Percentiles rank a stretch among this genome's conserved stretches.
These are phyloP conservation scores for Gobio gobio DNA, from an alignment of 2,113 vertebrate genomes.

Conservation along the genomic window DNA sequence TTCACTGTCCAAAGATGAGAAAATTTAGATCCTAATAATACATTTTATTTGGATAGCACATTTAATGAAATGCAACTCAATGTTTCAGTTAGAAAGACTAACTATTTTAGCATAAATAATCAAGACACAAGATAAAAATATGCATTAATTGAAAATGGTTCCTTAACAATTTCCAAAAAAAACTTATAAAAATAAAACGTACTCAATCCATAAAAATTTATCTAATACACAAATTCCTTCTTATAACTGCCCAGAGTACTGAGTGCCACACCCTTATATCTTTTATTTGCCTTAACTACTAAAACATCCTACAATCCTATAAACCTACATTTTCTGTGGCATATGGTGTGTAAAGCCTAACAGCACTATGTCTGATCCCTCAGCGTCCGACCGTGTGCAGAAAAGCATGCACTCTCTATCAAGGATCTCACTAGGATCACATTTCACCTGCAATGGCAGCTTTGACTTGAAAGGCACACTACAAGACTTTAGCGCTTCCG, in stretches of 20 bases:
- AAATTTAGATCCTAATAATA: neutral
- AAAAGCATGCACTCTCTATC: neutral
- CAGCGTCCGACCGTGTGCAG: neutral
- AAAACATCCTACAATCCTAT: neutral
- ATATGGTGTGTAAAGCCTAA: neutral
- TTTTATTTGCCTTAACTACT: neutral
- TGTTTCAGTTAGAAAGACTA: neutral
- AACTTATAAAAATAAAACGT: neutral
- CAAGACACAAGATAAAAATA: neutral
- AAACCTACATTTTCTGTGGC: no score
- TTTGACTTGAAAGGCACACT: neutral
- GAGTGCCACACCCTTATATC: neutral
- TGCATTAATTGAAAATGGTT: neutral
- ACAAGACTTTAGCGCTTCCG: neutral
- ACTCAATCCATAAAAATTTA: neutral
- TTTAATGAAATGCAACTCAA: neutral
- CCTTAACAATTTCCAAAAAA: no score
- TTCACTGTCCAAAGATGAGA: slow-evolving; percentile 4
- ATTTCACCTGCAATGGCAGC: slow-evolving; percentile 35
- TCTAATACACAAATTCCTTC: neutral
- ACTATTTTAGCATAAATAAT: neutral
- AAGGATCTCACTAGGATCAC: slow-evolving; percentile 6
- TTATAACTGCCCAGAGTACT: neutral
- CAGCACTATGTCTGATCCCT: neutral
- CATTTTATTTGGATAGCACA: neutral